Base-by-base conservation (phyloP, 2,113 vertebrate genomes). In the Myotis davidii region DNA sequence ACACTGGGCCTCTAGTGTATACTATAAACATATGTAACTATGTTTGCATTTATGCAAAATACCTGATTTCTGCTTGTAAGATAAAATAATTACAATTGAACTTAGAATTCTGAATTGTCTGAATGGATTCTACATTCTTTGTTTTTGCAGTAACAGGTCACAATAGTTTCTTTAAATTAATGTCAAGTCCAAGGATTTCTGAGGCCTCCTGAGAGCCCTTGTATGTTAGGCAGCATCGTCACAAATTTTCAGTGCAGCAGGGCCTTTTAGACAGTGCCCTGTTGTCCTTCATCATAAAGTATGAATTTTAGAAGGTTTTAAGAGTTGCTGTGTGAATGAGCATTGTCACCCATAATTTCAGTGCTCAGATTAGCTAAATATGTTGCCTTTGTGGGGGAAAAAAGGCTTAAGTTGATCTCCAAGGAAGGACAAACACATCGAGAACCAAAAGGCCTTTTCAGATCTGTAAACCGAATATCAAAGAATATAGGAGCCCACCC, bases 371-470 rank as follows among this genome's bases (percentile, higher is more conserved):
- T 56, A 83, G 61, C 82, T 70, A 91, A 96, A 85, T 94, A 70
- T 29, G 50, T 70, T 90, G 69, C 81, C 83, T 96, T 94, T 94
- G 74, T 16, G 61, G 91, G 16, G 50, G 95, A 96, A 94, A 74
- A 91, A 94, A 83, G 95, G 95, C 97, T 98, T 97, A 97, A 97
- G 90, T 95, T 98, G 97, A 97, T 98, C 98, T 98, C 97, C 95
- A 94, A 98, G 97, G 97, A 97, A 97, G 94, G 97, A 97, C 97
- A 98, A 97, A 94, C 61, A 85, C 94, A 65, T 6, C 20, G 78
- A 74, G 94, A 97, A 96, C 96, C 85, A 96, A 97, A 96, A 91
- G 32, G 67, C 73, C 84, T 93, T 97, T 97, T 92, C 88, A 94
- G 87, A 95, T 90, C 56, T 88, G 77, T 95, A 92, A 95, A 93